Evolutionary conservation across 1,140 invertebrate species (phyloP), one percentile per base, ranked within the genome.

Genomic region (Zaprionus gabonicus): DNA sequence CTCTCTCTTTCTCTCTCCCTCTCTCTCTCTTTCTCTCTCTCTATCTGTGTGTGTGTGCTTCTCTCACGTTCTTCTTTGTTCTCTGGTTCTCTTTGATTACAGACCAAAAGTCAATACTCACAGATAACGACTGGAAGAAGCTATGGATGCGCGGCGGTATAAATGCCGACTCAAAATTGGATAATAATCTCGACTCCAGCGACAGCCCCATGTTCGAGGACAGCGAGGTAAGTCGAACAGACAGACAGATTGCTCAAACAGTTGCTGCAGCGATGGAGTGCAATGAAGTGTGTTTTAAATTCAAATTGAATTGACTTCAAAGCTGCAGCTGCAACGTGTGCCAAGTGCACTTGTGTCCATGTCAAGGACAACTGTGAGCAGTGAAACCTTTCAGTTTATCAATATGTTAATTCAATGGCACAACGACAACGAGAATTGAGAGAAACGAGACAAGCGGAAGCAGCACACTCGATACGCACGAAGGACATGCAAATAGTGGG

Each of bases 51-150:
- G 4, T 51, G 28, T 31, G 28, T 2, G 28, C 28, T 9, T 9
- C 28, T 31, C 46, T 84, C 59, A 34, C 31, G 31, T 34, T 77
- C 72, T 78, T 41, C 57, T 46, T 15, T 41, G n/a, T 70, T 65
- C 34, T 69, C 13, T 63, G 66, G 51, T 64, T 63, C 36, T 74
- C 51, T 79, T 65, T 83, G 59, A 79, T 93, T 92, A 27, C 85
- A 93, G 92, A 93, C 82, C 92, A 93, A 84, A 93, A 93, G 90
- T 93, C 92, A 91, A 92, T 93, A 92, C 92, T 93, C 74, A 93
- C 92, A 72, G 92, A 93, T 82, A 93, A 84, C 80, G 92, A 93
- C 60, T 93, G 92, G 92, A 93, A 93, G 66, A 93, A 93, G 71
- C 77, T 93, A 80, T 93, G 92, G 92, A 91, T 92, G 91, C 88